phyloP scores from a whole-genome alignment of 2,797 vertebrate genomes.

The Chelonia mydas region DNA sequence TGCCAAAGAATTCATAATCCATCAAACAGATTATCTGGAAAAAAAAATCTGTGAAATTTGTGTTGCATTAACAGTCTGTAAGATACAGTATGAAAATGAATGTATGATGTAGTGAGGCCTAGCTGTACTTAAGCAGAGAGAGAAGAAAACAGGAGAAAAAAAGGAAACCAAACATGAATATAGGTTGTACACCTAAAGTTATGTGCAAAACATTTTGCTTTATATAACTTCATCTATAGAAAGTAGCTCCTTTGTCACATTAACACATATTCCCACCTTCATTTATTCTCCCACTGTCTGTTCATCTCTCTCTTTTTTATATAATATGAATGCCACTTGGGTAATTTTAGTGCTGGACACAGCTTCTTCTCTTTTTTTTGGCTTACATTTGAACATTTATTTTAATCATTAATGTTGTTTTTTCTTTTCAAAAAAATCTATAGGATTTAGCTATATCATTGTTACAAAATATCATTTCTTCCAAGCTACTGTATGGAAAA shows the following conservation, averaged over 20 bases:
- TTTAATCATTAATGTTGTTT: neutral
- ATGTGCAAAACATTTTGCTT: constrained; percentile 61
- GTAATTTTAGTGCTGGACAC: constrained; percentile 21
- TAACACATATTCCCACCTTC: constrained; percentile 18
- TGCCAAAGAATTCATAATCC: constrained; percentile 48
- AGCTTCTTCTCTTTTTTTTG: constrained; percentile 13
- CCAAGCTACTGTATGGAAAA: constrained; percentile 36
- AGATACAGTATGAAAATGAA: constrained; percentile 30
- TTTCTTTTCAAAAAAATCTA: neutral
- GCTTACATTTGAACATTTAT: constrained; percentile 11
- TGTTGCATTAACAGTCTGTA: constrained; percentile 64
- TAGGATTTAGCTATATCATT: neutral
- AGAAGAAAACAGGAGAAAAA: neutral
- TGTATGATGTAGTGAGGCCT: neutral
- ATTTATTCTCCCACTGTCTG: neutral
- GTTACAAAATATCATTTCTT: neutral
- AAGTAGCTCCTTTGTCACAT: constrained; percentile 23
- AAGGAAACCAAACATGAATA: constrained; percentile 10
- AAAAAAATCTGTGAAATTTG: constrained; percentile 34
- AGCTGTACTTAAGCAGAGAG: neutral
- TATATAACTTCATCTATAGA: constrained; percentile 30
- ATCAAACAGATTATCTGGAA: constrained; percentile 19
- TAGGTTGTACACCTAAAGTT: constrained; percentile 36
- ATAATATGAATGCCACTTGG: constrained; percentile 21
- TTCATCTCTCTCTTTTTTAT: constrained; percentile 21